These are phyloP conservation scores for Amphipyra tragopoginis DNA, from an alignment of 2,888 invertebrate genomes.

Conservation along the genomic window DNA sequence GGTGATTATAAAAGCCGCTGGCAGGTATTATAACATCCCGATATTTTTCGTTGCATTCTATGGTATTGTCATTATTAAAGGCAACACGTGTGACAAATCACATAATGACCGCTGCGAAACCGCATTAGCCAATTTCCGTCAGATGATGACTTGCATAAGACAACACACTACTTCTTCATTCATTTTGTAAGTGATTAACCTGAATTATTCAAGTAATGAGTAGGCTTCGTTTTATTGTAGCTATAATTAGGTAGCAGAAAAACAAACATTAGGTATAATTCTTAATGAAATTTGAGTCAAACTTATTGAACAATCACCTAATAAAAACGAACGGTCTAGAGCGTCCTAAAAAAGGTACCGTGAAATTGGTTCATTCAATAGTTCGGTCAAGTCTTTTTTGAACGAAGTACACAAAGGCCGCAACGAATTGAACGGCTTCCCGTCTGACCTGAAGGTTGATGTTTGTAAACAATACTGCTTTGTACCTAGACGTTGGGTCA, in stretches of 20 bases:
- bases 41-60: too few species aligned
- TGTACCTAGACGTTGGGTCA: constrained; percentile 1
- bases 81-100: constrained; percentile 27
- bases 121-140: constrained; percentile 31
- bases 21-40: too few species aligned
- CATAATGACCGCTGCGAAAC: constrained; percentile 25
- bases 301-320: constrained; percentile 7
- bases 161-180: constrained; percentile 5
- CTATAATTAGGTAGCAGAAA: not conserved
- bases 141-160: constrained; percentile 23
- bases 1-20: too few species aligned
- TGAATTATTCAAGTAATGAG: not conserved
- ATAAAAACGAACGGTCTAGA: constrained; percentile 1
- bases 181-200: constrained; percentile 7
- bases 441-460: constrained; percentile 49
- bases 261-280: not conserved
- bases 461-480: constrained; percentile 26
- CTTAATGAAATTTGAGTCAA: not conserved
- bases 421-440: constrained; percentile 54
- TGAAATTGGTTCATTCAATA: constrained; percentile 44
- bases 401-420: constrained; percentile 39
- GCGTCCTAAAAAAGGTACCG: constrained; percentile 20
- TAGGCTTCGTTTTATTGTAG: not conserved
- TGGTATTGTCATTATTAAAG: not conserved
- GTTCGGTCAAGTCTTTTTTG: constrained; percentile 31